Evolutionary conservation across 2,113 vertebrate species (phyloP).

Genomic region (Tragelaphus imberbis): DNA sequence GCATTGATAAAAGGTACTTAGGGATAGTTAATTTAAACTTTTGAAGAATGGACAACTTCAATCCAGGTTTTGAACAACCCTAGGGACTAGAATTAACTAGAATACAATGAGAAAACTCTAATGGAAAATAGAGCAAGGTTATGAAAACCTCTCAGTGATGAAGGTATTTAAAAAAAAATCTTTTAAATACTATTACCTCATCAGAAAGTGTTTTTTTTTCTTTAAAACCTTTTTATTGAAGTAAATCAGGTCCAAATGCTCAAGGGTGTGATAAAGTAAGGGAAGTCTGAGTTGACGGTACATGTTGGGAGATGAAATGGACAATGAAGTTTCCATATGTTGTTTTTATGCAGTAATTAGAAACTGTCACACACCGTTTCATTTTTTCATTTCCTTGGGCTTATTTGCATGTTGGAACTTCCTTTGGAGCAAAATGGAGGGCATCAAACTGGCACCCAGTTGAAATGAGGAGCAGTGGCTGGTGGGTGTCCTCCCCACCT

Average conservation of each 20-base stretch:
- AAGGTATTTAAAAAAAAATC: constrained; percentile 66
- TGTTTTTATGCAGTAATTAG: constrained; percentile 92
- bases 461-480: constrained; percentile 65
- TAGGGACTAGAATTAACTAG: constrained; percentile 42
- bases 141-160: constrained; percentile 55
- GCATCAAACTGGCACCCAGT: constrained; percentile 73
- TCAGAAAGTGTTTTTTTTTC: constrained; percentile 40
- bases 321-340: constrained; percentile 94
- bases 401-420: constrained; percentile 81
- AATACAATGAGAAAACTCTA: constrained; percentile 17
- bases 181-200: constrained; percentile 58
- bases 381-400: constrained; percentile 84
- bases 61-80: constrained; percentile 22
- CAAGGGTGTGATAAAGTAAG: constrained; percentile 82
- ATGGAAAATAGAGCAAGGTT: not conserved
- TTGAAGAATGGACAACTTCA: constrained; percentile 41
- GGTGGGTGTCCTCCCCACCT: constrained; percentile 61
- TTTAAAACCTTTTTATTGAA: not conserved
- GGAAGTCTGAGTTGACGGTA: constrained; percentile 85
- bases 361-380: constrained; percentile 88
- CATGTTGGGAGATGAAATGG: constrained; percentile 90
- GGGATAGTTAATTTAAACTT: constrained; percentile 56
- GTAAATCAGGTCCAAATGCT: constrained; percentile 74
- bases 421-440: constrained; percentile 75
- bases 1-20: constrained; percentile 36